Evolutionary conservation across 1,140 invertebrate species (phyloP).

Genomic region (Hylyphantes graminicola): DNA sequence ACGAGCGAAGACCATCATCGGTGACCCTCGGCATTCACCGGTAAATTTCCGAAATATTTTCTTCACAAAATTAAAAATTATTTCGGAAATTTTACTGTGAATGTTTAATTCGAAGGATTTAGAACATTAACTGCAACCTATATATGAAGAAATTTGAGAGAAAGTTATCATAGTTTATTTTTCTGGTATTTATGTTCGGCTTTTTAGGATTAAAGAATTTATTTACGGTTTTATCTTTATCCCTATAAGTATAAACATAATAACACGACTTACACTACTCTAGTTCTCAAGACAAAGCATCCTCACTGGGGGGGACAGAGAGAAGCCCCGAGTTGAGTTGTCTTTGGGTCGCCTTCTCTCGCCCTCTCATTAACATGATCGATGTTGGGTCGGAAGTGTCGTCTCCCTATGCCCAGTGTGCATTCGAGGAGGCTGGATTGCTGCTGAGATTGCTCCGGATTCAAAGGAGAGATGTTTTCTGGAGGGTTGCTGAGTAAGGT

Average conservation of each 20-base stretch:
- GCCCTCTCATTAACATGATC: conserved; percentile 50
- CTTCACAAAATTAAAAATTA: too few species aligned
- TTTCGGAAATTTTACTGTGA: too few species aligned
- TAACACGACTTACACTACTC: not conserved
- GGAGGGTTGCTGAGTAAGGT: too few species aligned
- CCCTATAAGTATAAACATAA: not conserved
- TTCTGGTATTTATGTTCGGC: too few species aligned
- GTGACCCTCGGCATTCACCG: too few species aligned
- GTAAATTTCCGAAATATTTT: too few species aligned
- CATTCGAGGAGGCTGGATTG: not conserved
- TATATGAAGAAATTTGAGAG: too few species aligned
- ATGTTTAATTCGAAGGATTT: too few species aligned
- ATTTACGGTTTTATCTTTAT: not conserved
- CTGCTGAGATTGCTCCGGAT: not conserved
- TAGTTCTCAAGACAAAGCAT: not conserved
- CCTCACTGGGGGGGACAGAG: conserved; percentile 1
- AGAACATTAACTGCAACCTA: too few species aligned
- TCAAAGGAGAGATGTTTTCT: not conserved
- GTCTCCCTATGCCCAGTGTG: conserved; percentile 36
- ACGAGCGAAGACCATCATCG: too few species aligned
- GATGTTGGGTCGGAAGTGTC: conserved; percentile 33
- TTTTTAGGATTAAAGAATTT: too few species aligned
- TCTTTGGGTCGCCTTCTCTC: conserved; percentile 18
- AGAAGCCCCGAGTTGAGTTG: conserved; percentile 37
- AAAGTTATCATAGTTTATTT: too few species aligned